Percentiles rank a stretch among this genome's conserved stretches.
Evolutionary conservation across 2,797 vertebrate genomes (phyloP).

Genomic region (Urocyon cinereoargenteus): DNA sequence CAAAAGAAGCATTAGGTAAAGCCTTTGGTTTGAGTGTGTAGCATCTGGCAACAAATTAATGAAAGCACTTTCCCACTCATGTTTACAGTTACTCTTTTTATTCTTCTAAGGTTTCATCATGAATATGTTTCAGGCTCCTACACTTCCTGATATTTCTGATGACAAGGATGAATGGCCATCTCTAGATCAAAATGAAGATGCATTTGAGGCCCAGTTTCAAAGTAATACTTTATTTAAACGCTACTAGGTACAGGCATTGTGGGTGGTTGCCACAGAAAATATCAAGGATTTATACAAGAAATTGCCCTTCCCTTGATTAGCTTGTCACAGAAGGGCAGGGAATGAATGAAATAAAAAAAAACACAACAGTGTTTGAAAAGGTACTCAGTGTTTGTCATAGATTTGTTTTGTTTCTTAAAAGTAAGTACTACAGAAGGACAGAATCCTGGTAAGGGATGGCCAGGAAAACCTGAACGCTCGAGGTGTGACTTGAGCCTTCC

Average conservation of each 20-base stretch:
- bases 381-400: not conserved
- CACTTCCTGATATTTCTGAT: constrained; percentile 87
- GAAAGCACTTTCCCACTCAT: not conserved
- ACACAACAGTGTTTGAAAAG: not conserved
- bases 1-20: constrained; percentile 95
- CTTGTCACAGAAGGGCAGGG: not conserved
- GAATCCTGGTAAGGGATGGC: not conserved
- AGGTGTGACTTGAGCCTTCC: not conserved
- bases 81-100: not conserved
- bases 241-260: not conserved
- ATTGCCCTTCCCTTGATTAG: not conserved
- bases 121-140: constrained; percentile 96
- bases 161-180: constrained; percentile 76
- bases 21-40: not conserved
- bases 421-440: not conserved
- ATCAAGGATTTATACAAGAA: not conserved
- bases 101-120: constrained; percentile 93
- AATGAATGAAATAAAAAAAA: not conserved
- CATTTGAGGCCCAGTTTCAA: constrained; percentile 86
- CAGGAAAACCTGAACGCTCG: not conserved
- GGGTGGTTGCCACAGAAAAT: not conserved
- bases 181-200: constrained; percentile 87
- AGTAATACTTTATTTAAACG: constrained; percentile 76
- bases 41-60: not conserved
- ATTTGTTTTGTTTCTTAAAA: not conserved